Evolutionary conservation across 1,140 invertebrate species (phyloP), one percentile per base, ranked within the genome.

Genomic region (Aleiodes sp.): DNA sequence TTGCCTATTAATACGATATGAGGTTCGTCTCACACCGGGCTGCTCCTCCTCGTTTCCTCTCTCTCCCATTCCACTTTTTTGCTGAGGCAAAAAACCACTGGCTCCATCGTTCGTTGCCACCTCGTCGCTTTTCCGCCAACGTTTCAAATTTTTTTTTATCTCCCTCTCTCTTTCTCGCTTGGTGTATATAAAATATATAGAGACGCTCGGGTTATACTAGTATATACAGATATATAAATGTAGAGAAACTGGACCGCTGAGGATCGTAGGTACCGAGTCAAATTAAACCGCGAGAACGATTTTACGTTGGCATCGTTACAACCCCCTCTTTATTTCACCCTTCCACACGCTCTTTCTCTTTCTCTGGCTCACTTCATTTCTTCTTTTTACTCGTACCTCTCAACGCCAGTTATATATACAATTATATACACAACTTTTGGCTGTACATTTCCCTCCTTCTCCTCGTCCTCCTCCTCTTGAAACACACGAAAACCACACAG

Each of bases 1-100:
- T 86, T 86, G 84, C 84, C 84, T 85, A 86, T 86, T 86, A 86
- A 86, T 86, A 86, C 84, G 84, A 86, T 86, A 86, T 86, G 84
- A 86, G 84, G 80, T 81, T 77, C 77, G 79, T 76, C 79, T 12
- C 46, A 24, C 76, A 24, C 43, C 35, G 14, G 26, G 10, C 39
- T 24, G 31, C 66, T 56, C 60, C 26, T 12, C 37, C 59, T 35
- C 56, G 35, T 56, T 56, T 28, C 52, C n/a, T 12, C 56, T 3
- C 4, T 35, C 19, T 4, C 0, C 61, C 26, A 16, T 70, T 75
- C 67, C 71, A 67, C 71, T 46, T 67, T 24, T 19, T 41, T 73
- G 71, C 60, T 64, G 57, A 7, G 9, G 16, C 4, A 46, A 52
- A 52, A 52, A 24, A 24, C 46, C 16, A 52, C 2, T 9, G 2